Evolutionary conservation across 2,113 vertebrate species (phyloP), one percentile per base, ranked within the genome.

Genomic region (Anas platyrhynchos): DNA sequence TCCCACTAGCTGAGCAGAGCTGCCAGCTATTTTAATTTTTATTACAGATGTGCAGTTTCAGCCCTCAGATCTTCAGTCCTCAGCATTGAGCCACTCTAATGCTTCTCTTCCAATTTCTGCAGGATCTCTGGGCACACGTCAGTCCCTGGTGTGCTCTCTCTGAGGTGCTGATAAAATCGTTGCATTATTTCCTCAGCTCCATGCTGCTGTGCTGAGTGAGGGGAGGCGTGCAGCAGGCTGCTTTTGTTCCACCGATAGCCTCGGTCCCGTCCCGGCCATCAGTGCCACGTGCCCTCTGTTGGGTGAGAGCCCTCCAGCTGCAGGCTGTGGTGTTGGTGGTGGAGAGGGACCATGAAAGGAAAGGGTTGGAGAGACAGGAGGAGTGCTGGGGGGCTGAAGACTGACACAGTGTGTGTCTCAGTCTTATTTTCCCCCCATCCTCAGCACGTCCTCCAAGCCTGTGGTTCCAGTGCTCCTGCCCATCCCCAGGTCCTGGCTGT

Each of bases 191-290:
- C 38, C 55, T 38, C 6, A 3, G 43, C 71, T 75, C 69, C 0
- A 2, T 11, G 1, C 77, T 3, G 1, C 22, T 5, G 52, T 41
- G 2, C 1, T 1, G 65, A 29, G n/a, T 3, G 0, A 16, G 38
- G 25, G 69, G 56, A 2, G 1, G 1, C 2, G 63, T 61, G 16
- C 61, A 71, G 68, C 44, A 13, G 36, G 48, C 56, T 27, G 61
- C 66, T 94, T 71, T 54, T 20, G 56, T 69, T 43, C 62, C 5
- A 25, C 34, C 1, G 3, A 16, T 65, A 66, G 69, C 59, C 65
- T 67, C 11, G 2, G 31, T 50, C 77, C 79, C 13, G 23, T 52
- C 50, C 22, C 13, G 50, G 66, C 26, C 15, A 0, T 50, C 12
- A 7, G 13, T 1, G 8, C 50, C 52, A 9, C 0, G 2, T 71